Evolutionary conservation across 2,888 invertebrate genomes (phyloP), one percentile per base, ranked within the genome.

Genomic region (Orthonychiurus folsomi): DNA sequence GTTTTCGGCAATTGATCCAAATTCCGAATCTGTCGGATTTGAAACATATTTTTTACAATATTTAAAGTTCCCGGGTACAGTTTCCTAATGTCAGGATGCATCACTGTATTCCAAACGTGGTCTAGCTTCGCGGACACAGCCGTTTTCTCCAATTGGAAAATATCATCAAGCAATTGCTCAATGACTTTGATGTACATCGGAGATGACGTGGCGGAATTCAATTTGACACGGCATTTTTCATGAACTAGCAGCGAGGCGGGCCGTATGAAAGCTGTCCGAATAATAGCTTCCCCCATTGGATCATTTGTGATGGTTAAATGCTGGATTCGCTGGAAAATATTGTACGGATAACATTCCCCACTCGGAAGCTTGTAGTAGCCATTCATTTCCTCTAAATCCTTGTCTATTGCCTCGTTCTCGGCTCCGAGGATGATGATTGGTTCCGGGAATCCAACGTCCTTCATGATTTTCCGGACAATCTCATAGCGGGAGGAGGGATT

Each of bases 271-370:
- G 60, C 56, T 9, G 27, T 28, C 25, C 56, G 52, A 52, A 52
- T 52, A 20, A 52, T 52, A 23, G 52, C 52, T 52, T 52, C 52
- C 21, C 52, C 52, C 12, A 52, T 5, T 5, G 52, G 52, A 52
- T 52, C 52, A 23, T 52, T n/a, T 52, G 20, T 23, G 5, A 20
- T 52, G 9, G 52, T 52, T n/a, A 52, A 9, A 12, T 52, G 52
- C 37, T 24, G 60, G 50, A 25, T 56, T 28, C 27, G 54, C 37
- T 24, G n/a, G 12, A 54, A 63, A 21, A 63, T 37, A 56, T 63
- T 63, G 26, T 54, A 56, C 2, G 63, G 63, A 25, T 63, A 63
- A 37, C 27, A 63, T 52, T 63, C 59, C 3, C 56, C 60, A 27
- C 26, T 27, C 1, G 63, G 63, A 3, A 63, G 21, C 37, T 60